phyloP scores from a whole-genome alignment of 2,888 invertebrate species.

The Falcaria lacertinaria region DNA sequence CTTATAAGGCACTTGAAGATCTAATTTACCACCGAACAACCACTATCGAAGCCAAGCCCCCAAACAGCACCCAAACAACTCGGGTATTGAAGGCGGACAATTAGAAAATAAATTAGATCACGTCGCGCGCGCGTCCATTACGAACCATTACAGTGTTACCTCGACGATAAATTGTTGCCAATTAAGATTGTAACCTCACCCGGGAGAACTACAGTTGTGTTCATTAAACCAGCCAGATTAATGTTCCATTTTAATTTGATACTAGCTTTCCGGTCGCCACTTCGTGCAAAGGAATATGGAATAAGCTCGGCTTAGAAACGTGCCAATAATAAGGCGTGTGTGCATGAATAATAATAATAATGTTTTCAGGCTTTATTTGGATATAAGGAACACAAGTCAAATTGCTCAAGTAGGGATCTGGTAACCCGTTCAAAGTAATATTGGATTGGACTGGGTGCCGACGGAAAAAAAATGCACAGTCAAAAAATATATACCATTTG shows the following conservation, averaged over 20 bases:
- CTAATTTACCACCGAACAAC: too few relatives aligned
- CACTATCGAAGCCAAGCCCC: constrained; percentile 5
- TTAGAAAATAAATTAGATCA: constrained; percentile 38
- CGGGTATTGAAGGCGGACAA: constrained; percentile 27
- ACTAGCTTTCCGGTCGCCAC: neutral
- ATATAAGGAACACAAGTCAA: too few relatives aligned
- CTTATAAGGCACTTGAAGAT: too few relatives aligned
- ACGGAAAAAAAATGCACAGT: too few relatives aligned
- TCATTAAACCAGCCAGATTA: neutral
- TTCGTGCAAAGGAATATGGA: constrained; percentile 1
- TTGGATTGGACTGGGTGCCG: too few relatives aligned
- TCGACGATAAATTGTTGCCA: constrained; percentile 36
- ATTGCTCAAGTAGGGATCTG: too few relatives aligned
- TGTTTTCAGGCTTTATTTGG: too few relatives aligned
- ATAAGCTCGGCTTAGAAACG: too few relatives aligned
- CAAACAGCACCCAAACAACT: constrained; percentile 20
- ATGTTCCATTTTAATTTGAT: neutral
- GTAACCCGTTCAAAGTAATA: too few relatives aligned
- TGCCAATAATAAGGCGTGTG: too few relatives aligned
- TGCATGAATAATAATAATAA: too few relatives aligned
- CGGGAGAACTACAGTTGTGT: neutral
- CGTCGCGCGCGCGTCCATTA: constrained; percentile 35
- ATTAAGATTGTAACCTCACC: constrained; percentile 34
- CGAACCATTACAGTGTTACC: constrained; percentile 33
- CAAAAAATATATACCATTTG: too few relatives aligned